These are phyloP conservation scores for Gymnothorax reevesii DNA, from an alignment of 2,797 vertebrate genomes.

Conservation along the genomic window DNA sequence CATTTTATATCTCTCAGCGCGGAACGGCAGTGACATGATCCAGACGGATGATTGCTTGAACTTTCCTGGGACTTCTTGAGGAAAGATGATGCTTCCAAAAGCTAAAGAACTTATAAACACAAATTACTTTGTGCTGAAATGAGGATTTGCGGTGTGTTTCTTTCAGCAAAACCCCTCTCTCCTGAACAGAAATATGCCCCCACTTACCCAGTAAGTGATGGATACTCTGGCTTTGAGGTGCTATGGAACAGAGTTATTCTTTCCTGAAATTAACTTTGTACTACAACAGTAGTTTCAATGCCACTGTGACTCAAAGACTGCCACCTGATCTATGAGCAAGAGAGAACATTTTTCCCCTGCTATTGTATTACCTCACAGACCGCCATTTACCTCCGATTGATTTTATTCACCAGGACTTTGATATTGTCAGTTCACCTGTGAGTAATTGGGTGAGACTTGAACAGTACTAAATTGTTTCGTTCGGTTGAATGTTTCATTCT, in stretches of 20 bases:
- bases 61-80: not conserved
- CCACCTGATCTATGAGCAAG: not conserved
- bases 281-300: not conserved
- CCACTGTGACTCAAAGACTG: not conserved
- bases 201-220: not conserved
- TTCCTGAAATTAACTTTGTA: not conserved
- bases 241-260: not conserved
- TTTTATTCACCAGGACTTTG: not conserved
- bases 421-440: not conserved
- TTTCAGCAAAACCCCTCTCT: not conserved
- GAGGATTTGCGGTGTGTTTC: not conserved
- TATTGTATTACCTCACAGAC: not conserved
- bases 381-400: not conserved
- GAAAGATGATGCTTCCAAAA: not conserved
- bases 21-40: not conserved
- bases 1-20: not conserved
- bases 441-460: not conserved
- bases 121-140: not conserved
- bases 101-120: not conserved
- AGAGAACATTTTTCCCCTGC: not conserved
- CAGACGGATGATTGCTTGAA: not conserved
- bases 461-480: not conserved
- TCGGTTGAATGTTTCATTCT: not conserved
- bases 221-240: not conserved
- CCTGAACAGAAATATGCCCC: not conserved